Evolutionary conservation across 30 jellyfish, hydroid and myxozoan genomes (phyloP), one percentile per base, ranked within the genome.

Genomic region (Sanderia malayensis): DNA sequence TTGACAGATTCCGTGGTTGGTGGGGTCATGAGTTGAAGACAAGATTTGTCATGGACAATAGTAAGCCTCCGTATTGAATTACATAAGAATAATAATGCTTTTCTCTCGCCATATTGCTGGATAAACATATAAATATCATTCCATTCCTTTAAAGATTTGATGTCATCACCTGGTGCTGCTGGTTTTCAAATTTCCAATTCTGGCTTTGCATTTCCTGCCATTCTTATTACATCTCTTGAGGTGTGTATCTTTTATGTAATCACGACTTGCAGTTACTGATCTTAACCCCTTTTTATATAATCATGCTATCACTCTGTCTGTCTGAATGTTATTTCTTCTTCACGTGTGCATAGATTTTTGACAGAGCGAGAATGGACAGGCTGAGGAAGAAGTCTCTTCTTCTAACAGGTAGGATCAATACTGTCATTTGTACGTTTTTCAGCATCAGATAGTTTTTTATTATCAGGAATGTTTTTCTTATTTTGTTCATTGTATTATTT

Each of bases 111-210:
- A n/a, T n/a, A n/a, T n/a, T n/a, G n/a, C n/a, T n/a, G n/a, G n/a
- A n/a, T n/a, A n/a, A n/a, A n/a, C n/a, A n/a, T n/a, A n/a, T n/a
- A n/a, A n/a, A n/a, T n/a, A n/a, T n/a, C n/a, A n/a, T n/a, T n/a
- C n/a, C n/a, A n/a, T 55, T 55, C 8, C 67, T n/a, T 55, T n/a
- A 19, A 4, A 77, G 88, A 77, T 13, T 11, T 66, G 81, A 83
- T 74, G 19, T 44, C 73, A 7, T 30, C 78, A n/a, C 81, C 91
- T 52, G 96, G 96, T 21, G 94, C 96, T 8, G 73, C 83, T 46
- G 96, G 96, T 1, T 87, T 79, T 67, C 85, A 72, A 33, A 67
- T 73, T 13, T 87, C 96, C 34, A 87, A 87, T 66, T 85, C 94
- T 1, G 30, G 60, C 31, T 65, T 79, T 46, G 46, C 73, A 49